These are phyloP conservation scores for Latrodectus hesperus DNA, from an alignment of 2,888 invertebrate genomes.

Conservation along the genomic window DNA sequence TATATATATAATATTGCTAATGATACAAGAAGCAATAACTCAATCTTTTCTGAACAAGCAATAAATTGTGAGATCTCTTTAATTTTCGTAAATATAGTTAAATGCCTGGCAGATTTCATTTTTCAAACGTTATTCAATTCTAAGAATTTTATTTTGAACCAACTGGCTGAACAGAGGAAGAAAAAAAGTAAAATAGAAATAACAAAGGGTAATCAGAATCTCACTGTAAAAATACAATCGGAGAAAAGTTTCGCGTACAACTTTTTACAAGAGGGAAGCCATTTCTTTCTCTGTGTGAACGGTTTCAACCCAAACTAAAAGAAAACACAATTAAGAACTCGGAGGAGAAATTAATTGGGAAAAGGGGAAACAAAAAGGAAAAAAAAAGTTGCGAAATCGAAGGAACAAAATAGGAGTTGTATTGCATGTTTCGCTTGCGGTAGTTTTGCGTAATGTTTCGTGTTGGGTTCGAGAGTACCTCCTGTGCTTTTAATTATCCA, in stretches of 20 bases:
- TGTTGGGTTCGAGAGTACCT: conserved; percentile 46
- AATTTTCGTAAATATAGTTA: no score
- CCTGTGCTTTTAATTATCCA: conserved; percentile 67
- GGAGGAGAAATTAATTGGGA: conserved; percentile 51
- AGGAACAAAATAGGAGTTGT: conserved; percentile 43
- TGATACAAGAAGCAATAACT: no score
- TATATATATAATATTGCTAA: no score
- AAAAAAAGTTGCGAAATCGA: conserved; percentile 22
- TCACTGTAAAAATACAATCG: no score
- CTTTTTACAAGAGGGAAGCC: no score
- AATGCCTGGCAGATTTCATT: no score
- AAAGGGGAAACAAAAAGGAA: conserved; percentile 18
- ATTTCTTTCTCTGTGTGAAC: no score
- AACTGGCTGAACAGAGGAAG: background rate
- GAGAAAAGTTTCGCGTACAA: no score
- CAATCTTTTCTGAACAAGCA: no score
- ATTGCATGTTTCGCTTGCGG: conserved; percentile 63
- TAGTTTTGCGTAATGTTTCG: conserved; percentile 64
- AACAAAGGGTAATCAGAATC: background rate
- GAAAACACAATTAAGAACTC: conserved; percentile 40
- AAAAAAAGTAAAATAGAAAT: background rate
- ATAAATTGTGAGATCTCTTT: no score
- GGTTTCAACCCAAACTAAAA: background rate
- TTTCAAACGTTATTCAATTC: no score
- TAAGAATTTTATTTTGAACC: no score